A percentile compares a stretch with the other conserved stretches of the same genome.
Conservation (phyloP, 2,113 vertebrate genomes). For the Harpagus bidentatus region DNA sequence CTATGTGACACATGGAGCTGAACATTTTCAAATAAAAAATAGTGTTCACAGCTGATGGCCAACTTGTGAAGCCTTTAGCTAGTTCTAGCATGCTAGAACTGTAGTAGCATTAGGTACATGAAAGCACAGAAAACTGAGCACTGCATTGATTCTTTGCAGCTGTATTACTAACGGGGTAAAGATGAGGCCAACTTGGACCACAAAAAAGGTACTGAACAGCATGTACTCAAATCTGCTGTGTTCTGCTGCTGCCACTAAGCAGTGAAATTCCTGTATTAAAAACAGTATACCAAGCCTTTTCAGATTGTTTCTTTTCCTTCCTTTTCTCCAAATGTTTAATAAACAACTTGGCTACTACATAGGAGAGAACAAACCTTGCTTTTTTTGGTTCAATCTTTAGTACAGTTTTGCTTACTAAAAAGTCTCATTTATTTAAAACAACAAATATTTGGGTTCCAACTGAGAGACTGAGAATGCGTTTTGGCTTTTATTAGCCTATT, state of each 20-base stretch:
- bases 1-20: neutral
- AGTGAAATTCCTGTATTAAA: neutral
- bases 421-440: neutral
- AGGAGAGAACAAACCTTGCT: neutral
- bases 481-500: neutral
- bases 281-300: neutral
- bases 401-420: neutral
- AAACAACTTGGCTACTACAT: neutral
- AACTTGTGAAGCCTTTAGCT: neutral
- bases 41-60: neutral
- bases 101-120: neutral
- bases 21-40: neutral
- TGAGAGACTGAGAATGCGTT: neutral
- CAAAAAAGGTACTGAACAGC: neutral
- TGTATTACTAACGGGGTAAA: neutral
- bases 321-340: neutral
- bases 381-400: neutral
- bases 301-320: neutral
- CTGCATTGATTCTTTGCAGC: slow-evolving; percentile 3
- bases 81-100: neutral
- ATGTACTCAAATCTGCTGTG: neutral
- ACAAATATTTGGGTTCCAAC: neutral
- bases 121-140: neutral
- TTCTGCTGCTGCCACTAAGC: neutral
- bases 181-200: slow-evolving; percentile 3